Evolutionary conservation across 2,113 vertebrate genomes (phyloP).

Genomic region (Mesocricetus auratus): DNA sequence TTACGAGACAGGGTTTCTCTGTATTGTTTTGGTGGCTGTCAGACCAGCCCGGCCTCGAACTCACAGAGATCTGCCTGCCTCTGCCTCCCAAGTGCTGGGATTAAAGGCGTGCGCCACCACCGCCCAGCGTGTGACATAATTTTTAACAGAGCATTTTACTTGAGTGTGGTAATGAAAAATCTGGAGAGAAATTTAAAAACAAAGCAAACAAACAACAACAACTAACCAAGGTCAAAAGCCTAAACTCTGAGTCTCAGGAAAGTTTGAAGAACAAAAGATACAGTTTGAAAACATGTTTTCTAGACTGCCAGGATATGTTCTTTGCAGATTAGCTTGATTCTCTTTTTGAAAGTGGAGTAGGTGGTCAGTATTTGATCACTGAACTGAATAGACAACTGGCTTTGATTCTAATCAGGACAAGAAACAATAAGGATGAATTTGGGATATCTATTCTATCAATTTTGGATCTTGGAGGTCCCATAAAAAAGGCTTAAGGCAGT

Average conservation of each 20-base stretch:
- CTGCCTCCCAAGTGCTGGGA: too few relatives aligned
- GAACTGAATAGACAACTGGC: too few relatives aligned
- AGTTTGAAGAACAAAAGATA: not conserved
- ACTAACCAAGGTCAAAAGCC: not conserved
- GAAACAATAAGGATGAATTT: not conserved
- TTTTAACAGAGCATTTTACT: not conserved
- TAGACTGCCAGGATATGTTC: not conserved
- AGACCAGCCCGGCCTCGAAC: too few relatives aligned
- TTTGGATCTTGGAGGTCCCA: not conserved
- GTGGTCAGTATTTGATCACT: not conserved
- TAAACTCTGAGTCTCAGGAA: not conserved
- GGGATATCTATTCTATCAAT: not conserved
- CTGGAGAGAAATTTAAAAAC: not conserved
- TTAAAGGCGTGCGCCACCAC: too few relatives aligned
- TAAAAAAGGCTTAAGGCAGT: not conserved
- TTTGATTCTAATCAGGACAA: too few relatives aligned
- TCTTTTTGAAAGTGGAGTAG: not conserved
- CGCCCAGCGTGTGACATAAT: not conserved
- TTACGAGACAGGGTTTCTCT: too few relatives aligned
- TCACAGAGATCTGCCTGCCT: too few relatives aligned
- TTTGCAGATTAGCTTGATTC: not conserved
- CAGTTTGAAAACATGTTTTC: not conserved
- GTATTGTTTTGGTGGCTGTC: too few relatives aligned
- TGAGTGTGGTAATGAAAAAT: slow-evolving; percentile 6
- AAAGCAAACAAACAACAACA: not conserved